Evolutionary conservation across 1,140 invertebrate genomes (phyloP), one percentile per base, ranked within the genome.

Genomic region (Drosophila pandora): DNA sequence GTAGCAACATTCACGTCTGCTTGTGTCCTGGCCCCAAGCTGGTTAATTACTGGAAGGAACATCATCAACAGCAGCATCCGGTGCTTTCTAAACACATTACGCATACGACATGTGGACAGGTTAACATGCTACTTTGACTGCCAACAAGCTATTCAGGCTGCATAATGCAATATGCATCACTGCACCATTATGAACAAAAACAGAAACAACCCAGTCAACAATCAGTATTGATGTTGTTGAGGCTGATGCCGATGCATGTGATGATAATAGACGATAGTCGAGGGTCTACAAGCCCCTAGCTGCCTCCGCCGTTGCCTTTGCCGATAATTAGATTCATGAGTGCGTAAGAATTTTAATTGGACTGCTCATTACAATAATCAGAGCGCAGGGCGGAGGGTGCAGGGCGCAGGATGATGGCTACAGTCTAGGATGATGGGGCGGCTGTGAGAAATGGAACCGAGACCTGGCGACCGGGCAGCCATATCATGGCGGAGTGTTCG

Each of bases 341-440:
- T 78, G 79, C 83, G 79, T 88, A 88, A 88, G 75, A 76, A 61
- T 79, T 87, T 88, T 88, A 87, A 87, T 87, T 87, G 78, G 79
- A 45, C 74, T 76, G 70, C 78, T 70, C 70, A 85, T 85, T 78
- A 62, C 61, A 45, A 58, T 82, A 82, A 87, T 79, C 82, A 88
- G 70, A 52, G 64, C 57, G 37, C 64, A 59, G 71, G 48, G 71
- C 48, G 41, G 13, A 17, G n/a, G 41, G 41, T 41, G 32, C 13
- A 25, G 57, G 49, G 37, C n/a, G 71, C 34, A 50, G 52, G 25
- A 28, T 12, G 34, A 10, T 12, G 3, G 12, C 2, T n/a, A n/a
- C 12, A n/a, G 5, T 28, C 25, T 28, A 28, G 10, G 34, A 37
- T n/a, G 34, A 37, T 43, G 41, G 41, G 41, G 41, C 13, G 13